phyloP scores from a whole-genome alignment of 2,113 vertebrate species.

The Nicator chloris region DNA sequence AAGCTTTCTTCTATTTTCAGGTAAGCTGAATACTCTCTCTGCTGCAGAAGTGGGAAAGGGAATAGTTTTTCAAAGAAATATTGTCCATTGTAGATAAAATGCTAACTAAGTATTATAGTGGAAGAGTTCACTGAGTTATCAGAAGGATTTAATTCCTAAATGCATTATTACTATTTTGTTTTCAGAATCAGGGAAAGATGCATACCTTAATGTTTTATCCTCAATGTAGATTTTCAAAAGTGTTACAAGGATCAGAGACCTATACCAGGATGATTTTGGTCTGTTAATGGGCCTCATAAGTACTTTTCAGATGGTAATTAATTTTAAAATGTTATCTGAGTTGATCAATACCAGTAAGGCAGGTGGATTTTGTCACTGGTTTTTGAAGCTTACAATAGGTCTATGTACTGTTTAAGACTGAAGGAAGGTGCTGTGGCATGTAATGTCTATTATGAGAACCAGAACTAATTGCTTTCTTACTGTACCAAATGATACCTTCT shows the following conservation, averaged over 20 bases:
- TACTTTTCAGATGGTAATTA: neutral
- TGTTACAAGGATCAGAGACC: neutral
- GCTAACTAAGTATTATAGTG: neutral
- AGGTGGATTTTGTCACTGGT: neutral
- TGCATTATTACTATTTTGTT: neutral
- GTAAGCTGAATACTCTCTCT: slow-evolving; percentile 64
- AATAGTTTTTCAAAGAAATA: neutral
- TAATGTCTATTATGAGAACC: neutral
- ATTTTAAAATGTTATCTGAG: neutral
- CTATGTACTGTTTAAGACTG: neutral
- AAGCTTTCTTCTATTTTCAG: slow-evolving; percentile 98
- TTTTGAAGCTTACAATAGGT: neutral
- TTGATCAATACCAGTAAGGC: neutral
- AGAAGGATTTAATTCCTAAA: neutral
- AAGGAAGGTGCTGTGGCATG: neutral
- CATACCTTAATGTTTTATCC: neutral
- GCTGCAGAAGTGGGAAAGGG: neutral
- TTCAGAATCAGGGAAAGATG: neutral
- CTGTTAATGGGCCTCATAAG: neutral
- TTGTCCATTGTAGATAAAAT: neutral
- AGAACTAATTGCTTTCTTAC: neutral
- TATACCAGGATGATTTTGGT: neutral
- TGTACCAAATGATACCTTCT: neutral
- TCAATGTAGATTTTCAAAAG: neutral
- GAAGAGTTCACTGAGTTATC: neutral